These are phyloP conservation scores for Eilema caniola DNA, from an alignment of 2,888 invertebrate genomes.

Conservation along the genomic window DNA sequence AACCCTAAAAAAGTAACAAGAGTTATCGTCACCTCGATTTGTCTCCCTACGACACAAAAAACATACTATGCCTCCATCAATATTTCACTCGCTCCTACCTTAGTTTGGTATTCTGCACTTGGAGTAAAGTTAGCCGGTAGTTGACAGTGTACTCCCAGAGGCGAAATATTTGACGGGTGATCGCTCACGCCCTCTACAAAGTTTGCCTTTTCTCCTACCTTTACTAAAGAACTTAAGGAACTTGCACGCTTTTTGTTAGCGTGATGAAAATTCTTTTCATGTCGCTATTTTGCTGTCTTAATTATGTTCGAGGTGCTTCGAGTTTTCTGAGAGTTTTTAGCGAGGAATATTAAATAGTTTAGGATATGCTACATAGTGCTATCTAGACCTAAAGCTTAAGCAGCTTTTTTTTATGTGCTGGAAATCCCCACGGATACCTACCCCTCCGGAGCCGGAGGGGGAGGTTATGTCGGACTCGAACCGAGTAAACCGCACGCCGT, in stretches of 20 bases:
- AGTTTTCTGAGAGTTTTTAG: not conserved
- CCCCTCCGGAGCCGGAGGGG: too few species aligned
- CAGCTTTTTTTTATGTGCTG: too few species aligned
- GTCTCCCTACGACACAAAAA: not conserved
- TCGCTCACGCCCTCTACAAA: slow-evolving; percentile 45
- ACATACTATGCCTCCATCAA: slow-evolving; percentile 22
- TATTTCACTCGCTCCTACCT: slow-evolving; percentile 30
- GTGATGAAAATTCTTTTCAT: slow-evolving; percentile 31
- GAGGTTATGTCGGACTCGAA: too few species aligned
- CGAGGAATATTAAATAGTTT: not conserved
- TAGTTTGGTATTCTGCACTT: slow-evolving; percentile 44
- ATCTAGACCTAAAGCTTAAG: not conserved
- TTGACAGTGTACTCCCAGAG: slow-evolving; percentile 51
- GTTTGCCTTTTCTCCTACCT: slow-evolving; percentile 33
- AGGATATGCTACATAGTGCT: not conserved
- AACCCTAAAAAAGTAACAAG: not conserved
- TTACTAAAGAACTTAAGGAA: slow-evolving; percentile 35
- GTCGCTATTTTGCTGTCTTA: slow-evolving; percentile 3
- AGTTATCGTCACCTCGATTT: not conserved
- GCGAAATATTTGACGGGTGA: slow-evolving; percentile 53
- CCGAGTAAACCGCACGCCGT: too few species aligned
- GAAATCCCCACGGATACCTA: too few species aligned
- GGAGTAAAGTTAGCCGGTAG: slow-evolving; percentile 46
- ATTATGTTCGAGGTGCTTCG: slow-evolving; percentile 3
- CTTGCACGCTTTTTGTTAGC: slow-evolving; percentile 24